Evolutionary conservation across 2,113 vertebrate genomes (phyloP), one percentile per base, ranked within the genome.

Genomic region (Chamaetylas fuelleborni): DNA sequence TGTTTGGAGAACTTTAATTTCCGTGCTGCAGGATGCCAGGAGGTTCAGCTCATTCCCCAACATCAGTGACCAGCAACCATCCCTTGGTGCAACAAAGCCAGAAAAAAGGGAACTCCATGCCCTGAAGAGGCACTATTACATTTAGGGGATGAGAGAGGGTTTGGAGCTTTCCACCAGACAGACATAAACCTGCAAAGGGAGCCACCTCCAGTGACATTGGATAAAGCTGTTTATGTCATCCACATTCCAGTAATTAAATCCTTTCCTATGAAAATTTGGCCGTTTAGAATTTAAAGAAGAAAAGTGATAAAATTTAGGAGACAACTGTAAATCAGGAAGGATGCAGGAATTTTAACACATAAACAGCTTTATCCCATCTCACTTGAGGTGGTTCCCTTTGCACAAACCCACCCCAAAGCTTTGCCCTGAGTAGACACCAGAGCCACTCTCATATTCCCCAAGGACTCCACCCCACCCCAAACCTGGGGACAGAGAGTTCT

Each of bases 31-130:
- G 20, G 20, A 18, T 50, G 16, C 26, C 28, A 16, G 19, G 43
- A 8, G 31, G 9, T 26, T 72, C 74, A 76, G 57, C 53, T 79
- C 14, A 14, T 60, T 47, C 45, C 57, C 29, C 43, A 40, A 2
- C n/a, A 36, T 9, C 69, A 23, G 20, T 8, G 43, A 80, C 9
- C 29, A 58, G 4, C 15, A 11, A 26, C 40, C 29, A 11, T 4
- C 29, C 17, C 50, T 13, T 28, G 66, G 31, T 18, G 28, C 48
- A 47, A 8, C 24, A 45, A 11, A 80, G 12, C 4, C 76, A 57
- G n/a, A 1, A 23, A 36, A 65, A 16, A 22, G 15, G 54, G 4
- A 4, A 0, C 23, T 26, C 7, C 2, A 3, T 8, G 26, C 20
- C 33, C 50, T 5, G 1, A 14, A 45, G 25, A 14, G n/a, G 38